Evolutionary conservation across 2,888 invertebrate genomes (phyloP).

Genomic region (Drosophila meridiana): DNA sequence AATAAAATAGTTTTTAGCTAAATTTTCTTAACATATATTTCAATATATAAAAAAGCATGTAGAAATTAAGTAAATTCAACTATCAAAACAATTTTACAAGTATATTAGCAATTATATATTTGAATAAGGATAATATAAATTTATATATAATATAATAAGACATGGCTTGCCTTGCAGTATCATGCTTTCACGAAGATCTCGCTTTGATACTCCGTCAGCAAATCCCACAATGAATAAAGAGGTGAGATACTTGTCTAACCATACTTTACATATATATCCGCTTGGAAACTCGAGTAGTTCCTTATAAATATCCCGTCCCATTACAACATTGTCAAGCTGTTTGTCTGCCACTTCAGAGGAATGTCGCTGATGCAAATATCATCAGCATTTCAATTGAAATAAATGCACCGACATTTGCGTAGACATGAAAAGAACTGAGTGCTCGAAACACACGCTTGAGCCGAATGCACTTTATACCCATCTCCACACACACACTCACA

Average conservation of each 20-base stretch:
- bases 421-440: conserved; percentile 56
- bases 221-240: neutral
- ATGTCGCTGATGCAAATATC: conserved; percentile 34
- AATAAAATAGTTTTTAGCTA: too few relatives aligned
- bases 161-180: too few relatives aligned
- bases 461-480: conserved; percentile 42
- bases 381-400: conserved; percentile 61
- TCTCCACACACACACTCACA: neutral
- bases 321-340: conserved; percentile 14
- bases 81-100: too few relatives aligned
- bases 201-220: too few relatives aligned
- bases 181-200: too few relatives aligned
- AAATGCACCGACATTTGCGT: conserved; percentile 61
- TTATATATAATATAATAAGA: too few relatives aligned
- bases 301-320: conserved; percentile 26
- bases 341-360: conserved; percentile 11
- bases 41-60: too few relatives aligned
- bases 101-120: too few relatives aligned
- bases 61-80: too few relatives aligned
- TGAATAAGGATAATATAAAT: too few relatives aligned
- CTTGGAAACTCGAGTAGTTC: conserved; percentile 35
- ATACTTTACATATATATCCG: conserved; percentile 1
- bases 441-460: conserved; percentile 45
- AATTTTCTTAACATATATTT: too few relatives aligned
- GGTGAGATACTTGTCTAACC: neutral